Evolutionary conservation across 2,113 vertebrate species (phyloP).

Genomic region (Cynopterus brachyotis): DNA sequence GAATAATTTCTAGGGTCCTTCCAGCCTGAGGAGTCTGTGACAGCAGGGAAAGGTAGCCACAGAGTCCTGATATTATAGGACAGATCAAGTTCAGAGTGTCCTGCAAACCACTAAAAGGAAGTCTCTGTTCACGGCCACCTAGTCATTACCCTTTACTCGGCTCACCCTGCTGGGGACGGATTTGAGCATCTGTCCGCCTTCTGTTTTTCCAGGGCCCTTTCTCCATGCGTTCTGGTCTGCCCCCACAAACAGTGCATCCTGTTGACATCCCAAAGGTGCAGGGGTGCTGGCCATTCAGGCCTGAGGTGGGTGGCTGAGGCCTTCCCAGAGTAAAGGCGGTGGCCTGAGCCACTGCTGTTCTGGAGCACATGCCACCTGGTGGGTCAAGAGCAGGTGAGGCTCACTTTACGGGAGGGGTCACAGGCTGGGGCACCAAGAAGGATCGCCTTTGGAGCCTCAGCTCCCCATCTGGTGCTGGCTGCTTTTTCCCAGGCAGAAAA

Average conservation of each 20-base stretch:
- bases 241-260: conserved; percentile 25
- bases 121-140: conserved; percentile 39
- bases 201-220: neutral
- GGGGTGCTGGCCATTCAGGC: neutral
- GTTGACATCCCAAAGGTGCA: neutral
- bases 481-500: neutral
- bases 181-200: neutral
- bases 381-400: neutral
- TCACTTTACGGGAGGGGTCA: neutral
- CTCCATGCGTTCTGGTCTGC: neutral
- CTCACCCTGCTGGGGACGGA: neutral
- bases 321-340: neutral
- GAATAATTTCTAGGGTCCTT: conserved; percentile 59
- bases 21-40: conserved; percentile 10
- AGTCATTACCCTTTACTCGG: conserved; percentile 57
- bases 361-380: neutral
- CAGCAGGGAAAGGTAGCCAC: conserved; percentile 49
- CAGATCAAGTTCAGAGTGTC: neutral
- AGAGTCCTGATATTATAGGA: conserved; percentile 54
- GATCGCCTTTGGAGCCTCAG: neutral
- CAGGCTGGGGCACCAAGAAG: neutral
- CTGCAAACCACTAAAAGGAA: conserved; percentile 66
- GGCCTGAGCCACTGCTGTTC: neutral
- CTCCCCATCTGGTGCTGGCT: neutral
- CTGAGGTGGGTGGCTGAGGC: neutral